Percentiles rank a stretch among this genome's conserved stretches.
Evolutionary conservation across 1,140 invertebrate genomes (phyloP).

Genomic region (Drosophila paulistorum): DNA sequence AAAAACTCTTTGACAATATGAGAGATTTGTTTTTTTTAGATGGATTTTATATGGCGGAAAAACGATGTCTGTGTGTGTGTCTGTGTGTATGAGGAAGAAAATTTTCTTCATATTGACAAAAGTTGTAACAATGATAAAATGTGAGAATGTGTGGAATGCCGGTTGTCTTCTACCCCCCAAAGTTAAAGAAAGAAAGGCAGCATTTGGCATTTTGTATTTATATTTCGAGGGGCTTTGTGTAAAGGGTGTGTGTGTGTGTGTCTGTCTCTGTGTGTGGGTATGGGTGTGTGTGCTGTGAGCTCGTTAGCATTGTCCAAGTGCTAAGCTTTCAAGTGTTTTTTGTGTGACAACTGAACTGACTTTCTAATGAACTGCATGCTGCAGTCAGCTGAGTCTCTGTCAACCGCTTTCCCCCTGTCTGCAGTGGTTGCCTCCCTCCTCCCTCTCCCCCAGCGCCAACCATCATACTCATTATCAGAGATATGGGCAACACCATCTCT

Average conservation of each 20-base stretch:
- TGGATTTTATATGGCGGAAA: not conserved
- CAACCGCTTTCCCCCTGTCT: not conserved
- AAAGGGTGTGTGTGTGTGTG: not conserved
- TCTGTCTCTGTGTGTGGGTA: slow-evolving; percentile 5
- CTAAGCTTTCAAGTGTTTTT: slow-evolving; percentile 58
- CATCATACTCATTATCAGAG: slow-evolving; percentile 55
- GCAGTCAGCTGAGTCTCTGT: not conserved
- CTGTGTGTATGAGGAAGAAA: not conserved
- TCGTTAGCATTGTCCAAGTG: slow-evolving; percentile 77
- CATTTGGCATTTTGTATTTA: slow-evolving; percentile 60
- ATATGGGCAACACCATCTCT: slow-evolving; percentile 25
- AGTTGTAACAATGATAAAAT: slow-evolving; percentile 39
- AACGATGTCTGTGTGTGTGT: not conserved
- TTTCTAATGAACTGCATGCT: slow-evolving; percentile 55
- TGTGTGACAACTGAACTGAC: slow-evolving; percentile 49
- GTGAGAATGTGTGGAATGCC: slow-evolving; percentile 11
- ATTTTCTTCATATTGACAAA: slow-evolving; percentile 45
- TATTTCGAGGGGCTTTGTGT: slow-evolving; percentile 43
- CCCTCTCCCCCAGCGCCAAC: not conserved
- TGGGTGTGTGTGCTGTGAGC: slow-evolving; percentile 37
- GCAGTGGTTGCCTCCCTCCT: not conserved
- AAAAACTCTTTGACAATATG: not conserved
- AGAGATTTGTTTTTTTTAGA: not conserved
- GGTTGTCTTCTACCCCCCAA: slow-evolving; percentile 1
- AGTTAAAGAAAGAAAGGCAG: slow-evolving; percentile 23